Evolutionary conservation across 2,797 vertebrate species (phyloP).

Genomic region (Psittacula derbiana): DNA sequence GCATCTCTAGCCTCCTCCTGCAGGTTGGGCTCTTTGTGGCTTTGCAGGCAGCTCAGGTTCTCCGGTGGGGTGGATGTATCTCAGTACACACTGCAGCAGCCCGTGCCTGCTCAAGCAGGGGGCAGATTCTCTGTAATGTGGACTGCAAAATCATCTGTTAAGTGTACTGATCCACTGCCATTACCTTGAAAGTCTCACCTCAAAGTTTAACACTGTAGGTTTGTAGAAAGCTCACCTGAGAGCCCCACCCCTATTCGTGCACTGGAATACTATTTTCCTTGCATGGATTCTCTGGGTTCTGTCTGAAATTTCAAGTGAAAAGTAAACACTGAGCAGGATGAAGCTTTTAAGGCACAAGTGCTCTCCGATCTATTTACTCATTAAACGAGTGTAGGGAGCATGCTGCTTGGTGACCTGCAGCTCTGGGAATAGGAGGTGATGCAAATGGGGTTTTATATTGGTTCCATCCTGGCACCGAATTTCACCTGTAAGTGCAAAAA

Average conservation of each 20-base stretch:
- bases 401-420: not conserved
- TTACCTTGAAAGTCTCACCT: slow-evolving; percentile 12
- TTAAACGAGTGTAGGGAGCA: not conserved
- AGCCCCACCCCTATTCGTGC: not conserved
- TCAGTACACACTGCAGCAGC: not conserved
- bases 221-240: not conserved
- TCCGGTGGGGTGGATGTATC: not conserved
- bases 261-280: not conserved
- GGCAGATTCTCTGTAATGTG: not conserved
- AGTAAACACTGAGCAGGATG: not conserved
- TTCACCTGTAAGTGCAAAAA: not conserved
- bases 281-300: not conserved
- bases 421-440: not conserved
- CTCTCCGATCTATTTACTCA: not conserved
- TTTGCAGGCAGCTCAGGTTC: not conserved
- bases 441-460: not conserved
- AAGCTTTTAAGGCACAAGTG: not conserved
- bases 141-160: slow-evolving; percentile 12
- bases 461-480: not conserved
- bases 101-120: not conserved
- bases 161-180: not conserved
- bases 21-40: not conserved
- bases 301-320: not conserved
- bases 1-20: not conserved
- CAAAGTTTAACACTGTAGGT: accelerated